Base-by-base conservation (phyloP, 2,888 invertebrate species). In the Agriopis marginaria region DNA sequence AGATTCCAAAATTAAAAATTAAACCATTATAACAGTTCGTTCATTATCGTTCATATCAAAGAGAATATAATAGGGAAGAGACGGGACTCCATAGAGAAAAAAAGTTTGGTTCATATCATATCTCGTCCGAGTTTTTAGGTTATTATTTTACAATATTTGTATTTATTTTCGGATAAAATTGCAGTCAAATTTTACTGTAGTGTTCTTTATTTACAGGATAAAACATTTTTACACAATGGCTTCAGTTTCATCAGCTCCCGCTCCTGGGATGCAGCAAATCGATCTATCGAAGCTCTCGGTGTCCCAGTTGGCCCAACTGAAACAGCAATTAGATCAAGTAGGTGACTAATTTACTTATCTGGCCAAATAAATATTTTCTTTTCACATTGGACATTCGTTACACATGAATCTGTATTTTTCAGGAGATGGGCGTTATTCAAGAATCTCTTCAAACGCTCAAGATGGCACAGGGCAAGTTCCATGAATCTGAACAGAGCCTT, bases 401-500 rank as follows among this genome's bases (percentile, higher is more conserved):
- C 8, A 32, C 12, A 12, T 47, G 17, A 32, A 45, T 5, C 45
- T 58, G 40, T 14, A 1, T 23, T 45, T 94, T 94, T 69, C 83
- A 97, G 97, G 99, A 99, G 89, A 94, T 99, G 71, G 95, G 95
- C 79, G 96, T 99, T 58, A 98, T 99, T 87, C 97, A 98, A 95
- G 98, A 98, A 76, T 99, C 99, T 0, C 89, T 99, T 75, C 97
- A 97, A 84, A 97, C 98, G 32, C 93, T 99, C 67, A 98, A 99
- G 93, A 95, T 97, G 83, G 98, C 98, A 8, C 98, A 99, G 89
- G 95, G 95, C 45, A 99, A 98, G 93, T 99, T 98, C 91, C 96
- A 96, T 69, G 97, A 97, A 82, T 98, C 98, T 0, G 97, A 97
- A 61, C 97, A 98, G 82, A 97, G 97, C 80, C 95, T 98, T 61